These are phyloP conservation scores for Euplexia lucipara DNA, from an alignment of 2,888 invertebrate genomes.

Conservation along the genomic window DNA sequence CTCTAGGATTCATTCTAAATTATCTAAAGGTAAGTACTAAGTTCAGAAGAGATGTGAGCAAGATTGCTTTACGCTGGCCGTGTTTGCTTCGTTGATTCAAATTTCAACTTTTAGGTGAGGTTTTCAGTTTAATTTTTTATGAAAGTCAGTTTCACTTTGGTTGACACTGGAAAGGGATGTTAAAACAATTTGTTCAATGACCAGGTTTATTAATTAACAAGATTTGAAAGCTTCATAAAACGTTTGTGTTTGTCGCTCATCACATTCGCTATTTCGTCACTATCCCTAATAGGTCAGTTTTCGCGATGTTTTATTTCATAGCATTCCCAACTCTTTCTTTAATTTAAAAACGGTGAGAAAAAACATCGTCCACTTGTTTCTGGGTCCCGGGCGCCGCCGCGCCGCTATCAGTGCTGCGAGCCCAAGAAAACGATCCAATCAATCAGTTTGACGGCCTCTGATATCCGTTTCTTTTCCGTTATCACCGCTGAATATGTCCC, in stretches of 20 bases:
- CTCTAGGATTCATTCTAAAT: constrained; percentile 51
- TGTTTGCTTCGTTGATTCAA: constrained; percentile 35
- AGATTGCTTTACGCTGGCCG: constrained; percentile 10
- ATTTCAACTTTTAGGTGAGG: constrained; percentile 12
- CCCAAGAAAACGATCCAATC: constrained; percentile 67
- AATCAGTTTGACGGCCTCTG: constrained; percentile 66
- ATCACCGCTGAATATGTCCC: constrained; percentile 63
- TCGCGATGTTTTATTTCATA: too few relatives aligned
- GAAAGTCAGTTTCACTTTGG: neutral
- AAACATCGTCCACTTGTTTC: constrained; percentile 33
- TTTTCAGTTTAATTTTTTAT: neutral
- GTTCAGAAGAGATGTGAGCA: constrained; percentile 39
- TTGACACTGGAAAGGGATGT: neutral
- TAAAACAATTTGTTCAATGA: neutral
- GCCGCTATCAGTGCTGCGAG: constrained; percentile 57
- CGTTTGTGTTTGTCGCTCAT: too few relatives aligned
- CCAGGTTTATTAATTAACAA: too few relatives aligned
- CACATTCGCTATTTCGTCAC: too few relatives aligned
- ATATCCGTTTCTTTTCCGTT: constrained; percentile 64
- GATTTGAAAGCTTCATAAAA: too few relatives aligned
- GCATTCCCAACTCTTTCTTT: too few relatives aligned
- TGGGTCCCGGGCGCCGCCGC: constrained; percentile 45
- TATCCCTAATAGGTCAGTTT: too few relatives aligned
- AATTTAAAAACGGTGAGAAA: neutral
- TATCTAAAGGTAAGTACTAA: constrained; percentile 50